Percentiles rank a stretch among this genome's conserved stretches.
These are phyloP conservation scores for Hyperoodon ampullatus DNA, from an alignment of 2,113 vertebrate genomes.

Conservation along the genomic window DNA sequence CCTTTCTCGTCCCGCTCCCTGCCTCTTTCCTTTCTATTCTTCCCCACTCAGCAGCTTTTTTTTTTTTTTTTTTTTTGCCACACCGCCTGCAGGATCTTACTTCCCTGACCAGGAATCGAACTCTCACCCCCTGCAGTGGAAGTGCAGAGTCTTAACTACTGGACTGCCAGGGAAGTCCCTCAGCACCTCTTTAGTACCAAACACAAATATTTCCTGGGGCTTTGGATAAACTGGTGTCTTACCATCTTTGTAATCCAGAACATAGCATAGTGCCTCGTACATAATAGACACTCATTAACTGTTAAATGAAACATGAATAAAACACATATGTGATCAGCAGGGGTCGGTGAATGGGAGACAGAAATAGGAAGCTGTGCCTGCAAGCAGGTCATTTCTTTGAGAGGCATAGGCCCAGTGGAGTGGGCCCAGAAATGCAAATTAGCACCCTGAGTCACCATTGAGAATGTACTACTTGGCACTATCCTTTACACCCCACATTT, in stretches of 20 bases:
- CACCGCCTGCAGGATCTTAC: too few species aligned
- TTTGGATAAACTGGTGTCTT: background rate
- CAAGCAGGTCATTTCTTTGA: background rate
- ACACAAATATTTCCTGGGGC: background rate
- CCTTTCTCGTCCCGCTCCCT: too few species aligned
- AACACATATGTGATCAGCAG: background rate
- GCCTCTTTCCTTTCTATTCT: background rate
- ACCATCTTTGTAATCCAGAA: background rate
- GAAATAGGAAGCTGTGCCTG: background rate
- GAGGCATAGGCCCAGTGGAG: background rate
- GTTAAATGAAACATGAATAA: constrained; percentile 9
- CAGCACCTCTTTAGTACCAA: background rate
- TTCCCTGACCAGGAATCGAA: too few species aligned
- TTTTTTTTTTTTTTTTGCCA: background rate
- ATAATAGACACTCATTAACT: background rate
- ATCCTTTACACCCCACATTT: constrained; percentile 1
- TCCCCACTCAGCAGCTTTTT: background rate
- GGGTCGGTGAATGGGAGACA: background rate
- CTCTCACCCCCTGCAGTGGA: too few species aligned
- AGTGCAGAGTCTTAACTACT: too few species aligned
- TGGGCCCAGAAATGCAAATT: background rate
- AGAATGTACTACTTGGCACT: background rate
- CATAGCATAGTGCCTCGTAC: background rate
- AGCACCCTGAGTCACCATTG: background rate
- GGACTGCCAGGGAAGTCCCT: background rate